Conservation (phyloP, 2,797 vertebrate species). For the Ceryle rudis region DNA sequence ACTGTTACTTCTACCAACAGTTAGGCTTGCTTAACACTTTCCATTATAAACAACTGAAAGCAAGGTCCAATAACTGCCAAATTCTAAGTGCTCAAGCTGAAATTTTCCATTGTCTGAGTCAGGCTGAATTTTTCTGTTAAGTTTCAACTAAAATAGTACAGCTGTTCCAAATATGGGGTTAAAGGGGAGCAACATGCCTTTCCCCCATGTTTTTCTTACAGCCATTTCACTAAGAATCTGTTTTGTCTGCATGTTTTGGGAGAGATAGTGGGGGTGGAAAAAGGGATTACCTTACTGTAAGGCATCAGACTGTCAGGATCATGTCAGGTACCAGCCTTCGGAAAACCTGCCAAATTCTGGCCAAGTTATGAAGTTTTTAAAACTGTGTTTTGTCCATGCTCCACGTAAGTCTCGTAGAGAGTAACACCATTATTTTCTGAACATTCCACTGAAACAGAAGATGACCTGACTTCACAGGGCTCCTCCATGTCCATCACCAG, state of each 20-base stretch:
- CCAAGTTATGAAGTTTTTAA: neutral
- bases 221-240: neutral
- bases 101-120: neutral
- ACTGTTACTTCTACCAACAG: neutral
- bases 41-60: no score
- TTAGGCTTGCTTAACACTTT: neutral
- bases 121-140: neutral
- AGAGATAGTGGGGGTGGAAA: neutral
- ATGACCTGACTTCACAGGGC: neutral
- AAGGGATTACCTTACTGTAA: neutral
- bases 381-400: neutral
- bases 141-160: constrained; percentile 12
- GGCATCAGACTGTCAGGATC: neutral
- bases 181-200: neutral
- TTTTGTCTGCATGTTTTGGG: neutral
- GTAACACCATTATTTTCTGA: neutral
- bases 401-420: neutral
- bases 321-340: neutral
- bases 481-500: neutral
- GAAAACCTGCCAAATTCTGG: neutral
- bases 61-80: no score
- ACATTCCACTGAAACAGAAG: neutral
- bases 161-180: neutral
- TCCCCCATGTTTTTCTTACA: neutral
- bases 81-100: neutral